Percentiles rank a stretch among this genome's conserved stretches.
These are phyloP conservation scores for Calliopum simillimum DNA, from an alignment of 2,888 invertebrate genomes.

Conservation along the genomic window DNA sequence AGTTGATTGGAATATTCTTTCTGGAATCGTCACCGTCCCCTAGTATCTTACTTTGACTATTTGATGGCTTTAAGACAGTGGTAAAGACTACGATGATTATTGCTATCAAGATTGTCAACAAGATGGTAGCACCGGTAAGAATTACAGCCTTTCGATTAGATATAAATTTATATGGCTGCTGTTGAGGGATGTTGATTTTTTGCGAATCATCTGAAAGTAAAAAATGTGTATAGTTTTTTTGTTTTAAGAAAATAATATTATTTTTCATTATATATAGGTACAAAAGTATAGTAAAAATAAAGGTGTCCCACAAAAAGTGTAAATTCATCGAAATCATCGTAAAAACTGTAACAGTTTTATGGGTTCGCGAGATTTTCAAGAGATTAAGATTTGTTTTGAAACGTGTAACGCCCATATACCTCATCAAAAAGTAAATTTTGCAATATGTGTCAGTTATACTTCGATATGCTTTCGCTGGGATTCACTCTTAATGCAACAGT, in stretches of 20 bases:
- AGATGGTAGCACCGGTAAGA: constrained; percentile 46
- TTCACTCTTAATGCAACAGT: too few species aligned
- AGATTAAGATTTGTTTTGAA: too few species aligned
- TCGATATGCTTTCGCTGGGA: too few species aligned
- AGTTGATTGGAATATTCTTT: constrained; percentile 67
- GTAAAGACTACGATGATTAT: constrained; percentile 52
- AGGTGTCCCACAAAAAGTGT: too few species aligned
- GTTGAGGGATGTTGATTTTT: constrained; percentile 34
- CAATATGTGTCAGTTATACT: too few species aligned
- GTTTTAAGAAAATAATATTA: not conserved
- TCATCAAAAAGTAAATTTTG: too few species aligned
- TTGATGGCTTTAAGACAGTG: constrained; percentile 50
- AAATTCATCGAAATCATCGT: too few species aligned
- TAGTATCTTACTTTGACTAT: constrained; percentile 58
- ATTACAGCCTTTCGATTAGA: constrained; percentile 48
- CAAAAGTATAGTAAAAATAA: not conserved
- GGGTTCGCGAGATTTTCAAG: too few species aligned
- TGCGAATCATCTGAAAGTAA: constrained; percentile 47
- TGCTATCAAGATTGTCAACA: constrained; percentile 51
- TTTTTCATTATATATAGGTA: not conserved
- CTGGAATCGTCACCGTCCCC: constrained; percentile 66
- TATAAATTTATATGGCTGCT: constrained; percentile 44
- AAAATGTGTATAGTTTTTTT: not conserved
- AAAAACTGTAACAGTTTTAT: too few species aligned
- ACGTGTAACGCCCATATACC: too few species aligned